Conservation (phyloP, 2,888 invertebrate species). For the Vanessa cardui region DNA sequence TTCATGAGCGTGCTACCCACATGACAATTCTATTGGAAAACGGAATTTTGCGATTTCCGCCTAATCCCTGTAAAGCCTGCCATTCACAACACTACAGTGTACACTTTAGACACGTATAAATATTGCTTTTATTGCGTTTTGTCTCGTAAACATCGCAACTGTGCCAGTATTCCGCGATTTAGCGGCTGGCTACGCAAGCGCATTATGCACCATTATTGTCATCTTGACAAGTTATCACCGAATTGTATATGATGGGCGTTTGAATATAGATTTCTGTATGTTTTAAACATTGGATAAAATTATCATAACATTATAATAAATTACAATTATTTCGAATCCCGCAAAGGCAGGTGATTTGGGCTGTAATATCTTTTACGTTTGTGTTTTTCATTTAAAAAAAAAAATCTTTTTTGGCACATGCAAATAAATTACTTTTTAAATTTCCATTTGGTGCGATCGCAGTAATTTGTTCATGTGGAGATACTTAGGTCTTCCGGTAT, state of each 20-base stretch:
- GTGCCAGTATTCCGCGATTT: slow-evolving; percentile 37
- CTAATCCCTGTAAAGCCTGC: not conserved
- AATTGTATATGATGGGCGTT: slow-evolving; percentile 36
- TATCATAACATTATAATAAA: not conserved
- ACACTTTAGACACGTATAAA: slow-evolving; percentile 28
- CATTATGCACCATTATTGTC: slow-evolving; percentile 61
- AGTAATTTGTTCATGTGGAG: no score
- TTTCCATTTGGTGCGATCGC: no score
- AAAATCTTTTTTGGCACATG: no score
- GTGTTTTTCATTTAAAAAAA: no score
- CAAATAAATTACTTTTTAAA: no score
- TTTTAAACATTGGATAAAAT: slow-evolving; percentile 2
- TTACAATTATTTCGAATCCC: no score
- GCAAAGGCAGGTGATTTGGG: no score
- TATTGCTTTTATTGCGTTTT: slow-evolving; percentile 31
- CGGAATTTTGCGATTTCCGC: not conserved
- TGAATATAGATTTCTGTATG: slow-evolving; percentile 7
- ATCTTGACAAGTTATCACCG: slow-evolving; percentile 60
- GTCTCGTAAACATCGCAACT: slow-evolving; percentile 36
- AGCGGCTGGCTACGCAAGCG: slow-evolving; percentile 41
- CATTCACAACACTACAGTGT: slow-evolving; percentile 16
- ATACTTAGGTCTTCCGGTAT: no score
- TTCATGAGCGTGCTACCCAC: not conserved
- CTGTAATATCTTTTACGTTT: no score
- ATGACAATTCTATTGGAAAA: not conserved